Percentiles rank a stretch among this genome's conserved stretches.
Evolutionary conservation across 2,888 invertebrate genomes (phyloP).

Genomic region (Amphipoea oculea): DNA sequence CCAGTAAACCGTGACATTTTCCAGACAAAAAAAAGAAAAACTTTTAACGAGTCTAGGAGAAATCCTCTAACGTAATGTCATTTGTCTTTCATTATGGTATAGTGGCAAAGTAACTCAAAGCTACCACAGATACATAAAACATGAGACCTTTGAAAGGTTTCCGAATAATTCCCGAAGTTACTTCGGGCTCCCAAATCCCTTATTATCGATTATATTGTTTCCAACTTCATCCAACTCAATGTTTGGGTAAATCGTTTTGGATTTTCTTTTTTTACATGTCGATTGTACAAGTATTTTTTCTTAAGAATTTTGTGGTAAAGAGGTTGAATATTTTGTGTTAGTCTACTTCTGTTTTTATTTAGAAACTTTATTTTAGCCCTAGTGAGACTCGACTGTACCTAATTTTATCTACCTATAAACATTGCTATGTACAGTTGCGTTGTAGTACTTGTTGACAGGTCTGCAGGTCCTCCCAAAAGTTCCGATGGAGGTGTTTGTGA

Average conservation of each 20-base stretch:
- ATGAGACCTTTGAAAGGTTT: constrained; percentile 51
- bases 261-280: neutral
- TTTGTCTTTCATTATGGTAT: constrained; percentile 53
- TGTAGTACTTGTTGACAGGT: neutral
- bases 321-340: neutral
- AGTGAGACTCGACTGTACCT: neutral
- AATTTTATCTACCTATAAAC: too few species aligned
- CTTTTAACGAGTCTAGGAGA: constrained; percentile 56
- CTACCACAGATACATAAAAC: constrained; percentile 43
- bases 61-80: constrained; percentile 23
- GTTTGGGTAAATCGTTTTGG: constrained; percentile 23
- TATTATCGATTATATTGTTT: constrained; percentile 66
- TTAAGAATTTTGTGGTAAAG: neutral
- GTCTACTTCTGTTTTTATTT: neutral
- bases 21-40: constrained; percentile 27
- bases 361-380: neutral
- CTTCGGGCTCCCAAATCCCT: constrained; percentile 43
- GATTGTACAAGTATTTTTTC: neutral
- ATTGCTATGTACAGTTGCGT: neutral
- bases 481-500: neutral
- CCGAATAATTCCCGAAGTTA: constrained; percentile 55
- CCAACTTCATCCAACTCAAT: constrained; percentile 44
- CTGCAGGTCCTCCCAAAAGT: neutral
- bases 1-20: constrained; percentile 15
- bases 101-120: constrained; percentile 18